Evolutionary conservation across 2,113 vertebrate genomes (phyloP), one percentile per base, ranked within the genome.

Genomic region (Suricata suricatta): DNA sequence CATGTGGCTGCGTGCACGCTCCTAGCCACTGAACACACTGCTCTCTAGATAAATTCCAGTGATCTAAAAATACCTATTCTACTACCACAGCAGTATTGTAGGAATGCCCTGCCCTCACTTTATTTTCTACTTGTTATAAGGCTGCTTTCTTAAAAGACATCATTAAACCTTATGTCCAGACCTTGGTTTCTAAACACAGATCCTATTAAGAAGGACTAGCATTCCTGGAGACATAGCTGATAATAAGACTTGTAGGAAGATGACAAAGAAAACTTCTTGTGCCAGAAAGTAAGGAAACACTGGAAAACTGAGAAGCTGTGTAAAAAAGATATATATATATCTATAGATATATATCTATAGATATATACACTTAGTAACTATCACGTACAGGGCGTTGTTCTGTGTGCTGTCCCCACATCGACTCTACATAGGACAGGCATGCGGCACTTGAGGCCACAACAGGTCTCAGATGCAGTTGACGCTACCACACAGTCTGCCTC

Each of bases 141-240:
- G 16, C 44, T 79, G 7, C 13, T 76, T 69, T 87, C 52, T 13
- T 69, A 95, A 95, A 74, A 92, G 11, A 80, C 23, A n/a, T 4
- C 25, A 54, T 68, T 95, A 86, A 92, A 54, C 6, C 54, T 60
- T 68, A 50, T 52, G 7, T 16, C 38, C 31, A 77, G 63, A n/a
- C 16, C 23, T 90, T 80, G 23, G 7, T 64, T 80, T 88, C 87
- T 79, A 79, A 81, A 91, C 10, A 84, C 8, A 54, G 63, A 83
- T 60, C 35, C 47, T 35, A 60, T 68, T 89, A 57, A 92, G 25
- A 74, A 35, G 29, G 77, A 64, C n/a, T 50, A 64, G 50, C 69
- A 27, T 71, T 96, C 16, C 38, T 60, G 16, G 72, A 97, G 38
- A 90, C n/a, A 80, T 5, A 85, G 3, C 19, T 76, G 19, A 63